These are phyloP conservation scores for Meloe dianella DNA, from an alignment of 2,888 invertebrate genomes.

Conservation along the genomic window DNA sequence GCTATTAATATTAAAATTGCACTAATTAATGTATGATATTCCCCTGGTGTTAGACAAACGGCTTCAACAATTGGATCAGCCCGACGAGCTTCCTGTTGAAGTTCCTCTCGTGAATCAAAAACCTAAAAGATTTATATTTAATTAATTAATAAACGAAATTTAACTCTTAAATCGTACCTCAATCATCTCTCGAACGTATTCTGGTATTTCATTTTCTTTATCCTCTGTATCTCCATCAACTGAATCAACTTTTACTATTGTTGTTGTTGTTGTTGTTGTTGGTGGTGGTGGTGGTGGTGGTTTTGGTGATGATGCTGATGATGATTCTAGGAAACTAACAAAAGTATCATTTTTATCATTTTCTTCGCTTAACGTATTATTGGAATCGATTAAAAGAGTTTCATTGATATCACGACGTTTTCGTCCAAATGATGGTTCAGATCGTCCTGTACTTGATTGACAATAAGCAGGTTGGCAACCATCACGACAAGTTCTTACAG, in stretches of 20 bases:
- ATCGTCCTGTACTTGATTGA: slow-evolving; percentile 74
- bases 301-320: slow-evolving; percentile 36
- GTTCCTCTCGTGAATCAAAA: slow-evolving; percentile 79
- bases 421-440: slow-evolving; percentile 82
- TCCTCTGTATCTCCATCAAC: slow-evolving; percentile 61
- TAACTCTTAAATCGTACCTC: slow-evolving; percentile 64
- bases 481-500: slow-evolving; percentile 85
- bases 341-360: slow-evolving; percentile 47
- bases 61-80: slow-evolving; percentile 71
- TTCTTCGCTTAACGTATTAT: slow-evolving; percentile 38
- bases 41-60: slow-evolving; percentile 81
- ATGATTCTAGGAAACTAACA: slow-evolving; percentile 57
- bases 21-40: slow-evolving; percentile 84
- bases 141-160: background rate
- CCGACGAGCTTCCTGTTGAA: slow-evolving; percentile 71
- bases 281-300: slow-evolving; percentile 45
- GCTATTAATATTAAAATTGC: slow-evolving; percentile 78
- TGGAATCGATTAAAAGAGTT: slow-evolving; percentile 42
- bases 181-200: slow-evolving; percentile 88
- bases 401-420: slow-evolving; percentile 65
- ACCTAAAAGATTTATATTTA: slow-evolving; percentile 64
- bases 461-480: slow-evolving; percentile 92
- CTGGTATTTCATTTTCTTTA: slow-evolving; percentile 61
- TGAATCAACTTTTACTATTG: slow-evolving; percentile 59
- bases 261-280: slow-evolving; percentile 38